Evolutionary conservation across 2,797 vertebrate genomes (phyloP), one percentile per base, ranked within the genome.

Genomic region (Phyllotis vaccarum): DNA sequence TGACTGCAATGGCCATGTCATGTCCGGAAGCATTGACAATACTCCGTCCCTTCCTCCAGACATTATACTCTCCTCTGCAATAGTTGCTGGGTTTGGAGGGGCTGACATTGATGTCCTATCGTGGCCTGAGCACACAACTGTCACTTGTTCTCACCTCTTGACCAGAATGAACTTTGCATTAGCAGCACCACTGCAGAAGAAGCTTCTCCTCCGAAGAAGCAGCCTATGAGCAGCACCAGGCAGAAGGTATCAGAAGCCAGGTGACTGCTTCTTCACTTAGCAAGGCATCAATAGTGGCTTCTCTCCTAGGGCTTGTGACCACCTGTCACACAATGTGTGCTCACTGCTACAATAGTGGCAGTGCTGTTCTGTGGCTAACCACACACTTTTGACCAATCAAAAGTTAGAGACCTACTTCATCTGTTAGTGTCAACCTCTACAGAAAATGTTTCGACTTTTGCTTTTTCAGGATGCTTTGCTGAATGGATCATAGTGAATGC

Each of bases 391-490:
- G 56, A 19, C 17, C 62, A 24, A 27, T n/a, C n/a, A n/a, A n/a
- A n/a, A n/a, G 1, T 60, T 16, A 43, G 80, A 82, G 80, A 37
- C 80, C 40, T 31, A 31, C 80, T 62, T n/a, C 80, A 29, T 29
- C 24, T 43, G 14, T 37, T 62, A 6, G 24, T 43, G 14, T 62
- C 60, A 60, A 4, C 7, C 80, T 43, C 13, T 21, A 6, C 37
- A 76, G 72, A 82, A 86, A 88, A 85, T 37, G 29, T 3, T 56
- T 40, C 13, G 75, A 13, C 43, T 76, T 95, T 92, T 62, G 37
- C 7, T 85, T 89, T 92, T 87, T 80, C 8, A 74, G 22, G 40
- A 64, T 70, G 40, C 92, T 95, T 87, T 64, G 64, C 49, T 62
- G n/a, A 91, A 29, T 82, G 43, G 43, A n/a, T 79, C 27, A 83